These are phyloP conservation scores for Cassiopea xamachana DNA, from an alignment of 30 jellyfish, hydroid and myxozoan genomes.

Conservation along the genomic window DNA sequence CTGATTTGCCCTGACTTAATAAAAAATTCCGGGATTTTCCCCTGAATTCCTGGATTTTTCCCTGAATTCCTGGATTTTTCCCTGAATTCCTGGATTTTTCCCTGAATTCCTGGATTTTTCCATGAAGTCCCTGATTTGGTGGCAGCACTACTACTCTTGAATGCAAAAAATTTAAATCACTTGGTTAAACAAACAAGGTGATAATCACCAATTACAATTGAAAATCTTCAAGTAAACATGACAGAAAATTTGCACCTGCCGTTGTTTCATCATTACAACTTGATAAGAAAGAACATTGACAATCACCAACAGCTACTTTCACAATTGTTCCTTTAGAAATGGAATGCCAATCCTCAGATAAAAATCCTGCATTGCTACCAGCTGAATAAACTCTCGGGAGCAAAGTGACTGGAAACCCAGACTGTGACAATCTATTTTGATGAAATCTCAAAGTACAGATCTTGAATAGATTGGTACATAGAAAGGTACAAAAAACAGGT, in stretches of 20 bases:
- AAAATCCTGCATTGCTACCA: slow-evolving; percentile 18
- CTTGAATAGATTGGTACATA: background rate
- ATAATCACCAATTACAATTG: no score
- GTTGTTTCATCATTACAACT: slow-evolving; percentile 8
- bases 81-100: no score
- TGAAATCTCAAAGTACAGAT: background rate
- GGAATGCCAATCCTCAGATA: slow-evolving; percentile 43
- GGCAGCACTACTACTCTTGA: no score
- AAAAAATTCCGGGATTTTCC: no score
- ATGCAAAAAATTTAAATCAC: no score
- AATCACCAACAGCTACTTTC: slow-evolving; percentile 84
- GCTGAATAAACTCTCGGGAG: slow-evolving; percentile 48
- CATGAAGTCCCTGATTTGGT: no score
- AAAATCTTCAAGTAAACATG: no score
- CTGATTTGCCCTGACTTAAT: no score
- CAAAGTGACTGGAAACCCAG: slow-evolving; percentile 52
- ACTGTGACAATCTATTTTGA: slow-evolving; percentile 13
- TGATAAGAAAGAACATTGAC: slow-evolving; percentile 86
- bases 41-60: no score
- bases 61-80: no score
- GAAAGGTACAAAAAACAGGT: background rate
- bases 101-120: no score
- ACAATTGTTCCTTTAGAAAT: slow-evolving; percentile 57
- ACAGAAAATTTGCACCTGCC: slow-evolving; percentile 47
- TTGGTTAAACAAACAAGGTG: no score